Base-by-base conservation (phyloP, 2,888 invertebrate species). In the Julus scandinavius region DNA sequence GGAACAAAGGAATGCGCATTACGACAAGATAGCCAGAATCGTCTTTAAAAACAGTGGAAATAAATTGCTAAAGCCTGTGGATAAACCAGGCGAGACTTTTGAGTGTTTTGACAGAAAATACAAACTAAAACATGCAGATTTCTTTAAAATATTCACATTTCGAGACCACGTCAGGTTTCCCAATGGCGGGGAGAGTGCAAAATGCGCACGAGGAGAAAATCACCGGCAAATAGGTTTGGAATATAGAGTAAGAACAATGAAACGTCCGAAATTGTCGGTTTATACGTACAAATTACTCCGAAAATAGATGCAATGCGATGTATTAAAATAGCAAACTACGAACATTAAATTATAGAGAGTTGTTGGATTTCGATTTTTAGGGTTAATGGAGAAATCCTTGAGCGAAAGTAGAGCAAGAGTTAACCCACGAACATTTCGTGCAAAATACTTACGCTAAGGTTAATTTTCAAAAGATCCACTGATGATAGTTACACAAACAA, bases 1-100 rank as follows among this genome's bases (percentile, higher is more conserved):
- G 20, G 63, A 72, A 72, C 63, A 72, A 72, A 72, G 63, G 63
- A 72, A 72, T 72, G 63, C 63, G 63, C 63, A 72, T 7, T 72
- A 72, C 20, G 20, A 20, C 20, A 72, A 20, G n/a, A 20, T 2
- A 2, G 2, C 9, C 2, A 6, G 9, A 72, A 72, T 72, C 63
- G 5, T n/a, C 2, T 7, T 0, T 6, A 72, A 72, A 72, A 20
- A 72, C 2, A 9, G 20, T 0, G 3, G 20, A 6, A 72, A 72
- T 72, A 0, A 20, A 20, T 9, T 72, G 63, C 20, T 0, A 72
- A 6, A 20, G 29, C 0, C 11, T 9, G 2, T 7, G 63, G 11
- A 72, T 0, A 7, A 7, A 72, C 0, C 20, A n/a, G n/a, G n/a
- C 20, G 63, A 72, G 29, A 29, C 29, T 29, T 29, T 29, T 29